These are phyloP conservation scores for Setophaga petechia DNA, from an alignment of 2,113 vertebrate genomes.

Conservation along the genomic window DNA sequence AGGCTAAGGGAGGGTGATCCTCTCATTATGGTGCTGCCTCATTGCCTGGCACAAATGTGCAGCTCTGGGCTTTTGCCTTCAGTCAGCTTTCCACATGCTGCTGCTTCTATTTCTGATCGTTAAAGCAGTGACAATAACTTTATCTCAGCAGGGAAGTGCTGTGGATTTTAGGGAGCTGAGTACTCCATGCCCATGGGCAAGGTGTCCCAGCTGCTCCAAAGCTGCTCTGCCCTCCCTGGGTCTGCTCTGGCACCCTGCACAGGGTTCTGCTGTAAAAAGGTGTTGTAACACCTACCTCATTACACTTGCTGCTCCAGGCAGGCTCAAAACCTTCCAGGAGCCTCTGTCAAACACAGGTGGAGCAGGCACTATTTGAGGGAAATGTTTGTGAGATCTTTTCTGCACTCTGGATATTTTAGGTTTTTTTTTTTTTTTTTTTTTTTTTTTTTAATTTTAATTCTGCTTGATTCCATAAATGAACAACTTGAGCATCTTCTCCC, in stretches of 20 bases:
- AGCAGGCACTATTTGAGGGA: background rate
- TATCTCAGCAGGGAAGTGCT: rapidly evolving
- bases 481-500: background rate
- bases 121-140: background rate
- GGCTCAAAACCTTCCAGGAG: background rate
- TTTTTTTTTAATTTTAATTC: background rate
- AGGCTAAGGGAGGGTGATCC: background rate
- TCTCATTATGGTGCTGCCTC: background rate
- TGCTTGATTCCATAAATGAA: background rate
- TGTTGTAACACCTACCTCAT: background rate
- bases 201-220: background rate
- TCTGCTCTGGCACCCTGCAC: background rate
- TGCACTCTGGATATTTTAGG: background rate
- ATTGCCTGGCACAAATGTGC: background rate
- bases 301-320: background rate
- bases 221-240: rapidly evolving
- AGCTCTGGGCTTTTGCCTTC: background rate
- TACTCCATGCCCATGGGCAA: background rate
- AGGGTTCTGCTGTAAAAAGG: background rate
- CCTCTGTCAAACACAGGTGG: background rate
- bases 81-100: rapidly evolving
- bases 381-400: background rate
- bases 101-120: background rate
- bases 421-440: rapidly evolving
- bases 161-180: background rate